Base-by-base conservation (phyloP, 2,113 vertebrate genomes). In the Bettongia penicillata region DNA sequence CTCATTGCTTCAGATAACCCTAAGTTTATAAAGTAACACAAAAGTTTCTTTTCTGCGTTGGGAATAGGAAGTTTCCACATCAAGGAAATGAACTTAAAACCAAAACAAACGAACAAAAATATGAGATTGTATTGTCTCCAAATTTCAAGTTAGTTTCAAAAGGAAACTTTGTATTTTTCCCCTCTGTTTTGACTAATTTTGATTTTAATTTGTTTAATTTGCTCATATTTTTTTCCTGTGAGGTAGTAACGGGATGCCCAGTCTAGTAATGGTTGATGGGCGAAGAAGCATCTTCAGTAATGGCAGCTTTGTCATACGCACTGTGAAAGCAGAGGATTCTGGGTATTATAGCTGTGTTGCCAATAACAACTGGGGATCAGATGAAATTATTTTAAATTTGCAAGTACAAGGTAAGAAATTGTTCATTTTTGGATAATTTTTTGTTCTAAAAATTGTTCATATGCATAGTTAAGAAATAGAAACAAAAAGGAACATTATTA, bases 361-460 rank as follows among this genome's bases (percentile, higher is more conserved):
- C 98, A 99, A 99, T 96, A 99, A 99, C 99, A 99, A 99, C 99
- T 99, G 99, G 99, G 99, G 99, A 37, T 99, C 99, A 0, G 99
- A 99, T 95, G 99, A 99, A 96, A 99, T 99, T 93, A 99, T 99
- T 77, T 94, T 99, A 94, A 99, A 99, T 98, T 98, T 99, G 92
- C 99, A 99, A 98, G 99, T 99, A 7, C 99, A 99, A 99, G 99
- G 99, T 99, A 99, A 96, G 97, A 12, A 4, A 0, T 28, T 9
- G 0, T 31, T 47, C 49, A 28, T 51, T 31, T 37, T 6, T 12
- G 2, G 11, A 10, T 6, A 0, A 24, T 8, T 90, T 50, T 50
- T 31, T 49, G 26, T 23, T 28, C 7, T 90, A 28, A 84, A 77
- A 84, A 77, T 16, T 19, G 31, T 16, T 43, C 43, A 8, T 84